Evolutionary conservation across 2,113 vertebrate species (phyloP).

Genomic region (Paramormyrops kingsleyae): DNA sequence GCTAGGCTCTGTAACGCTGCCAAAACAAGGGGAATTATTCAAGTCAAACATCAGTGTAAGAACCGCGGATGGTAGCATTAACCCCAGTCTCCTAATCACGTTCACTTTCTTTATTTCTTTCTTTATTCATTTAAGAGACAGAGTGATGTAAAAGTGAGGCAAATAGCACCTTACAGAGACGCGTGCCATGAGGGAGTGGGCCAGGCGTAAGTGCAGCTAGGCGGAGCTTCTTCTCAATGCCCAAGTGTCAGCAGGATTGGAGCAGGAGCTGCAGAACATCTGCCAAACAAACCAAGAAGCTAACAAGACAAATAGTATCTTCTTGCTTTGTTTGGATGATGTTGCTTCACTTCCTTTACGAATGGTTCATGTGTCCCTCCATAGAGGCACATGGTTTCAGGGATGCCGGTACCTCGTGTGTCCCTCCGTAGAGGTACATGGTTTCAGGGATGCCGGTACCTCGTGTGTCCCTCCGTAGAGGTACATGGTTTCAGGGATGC

Average conservation of each 20-base stretch:
- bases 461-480: not conserved
- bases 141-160: not conserved
- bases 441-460: not conserved
- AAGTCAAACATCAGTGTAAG: not conserved
- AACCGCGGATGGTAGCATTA: not conserved
- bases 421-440: too few relatives aligned
- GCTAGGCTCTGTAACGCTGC: not conserved
- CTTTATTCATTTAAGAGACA: not conserved
- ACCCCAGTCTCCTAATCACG: not conserved
- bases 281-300: not conserved
- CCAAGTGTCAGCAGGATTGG: not conserved
- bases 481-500: not conserved
- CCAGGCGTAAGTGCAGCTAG: not conserved
- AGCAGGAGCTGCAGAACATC: not conserved
- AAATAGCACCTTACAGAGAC: not conserved
- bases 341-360: not conserved
- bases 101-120: not conserved
- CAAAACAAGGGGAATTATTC: not conserved
- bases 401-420: not conserved
- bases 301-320: not conserved
- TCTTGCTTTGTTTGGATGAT: not conserved
- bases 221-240: not conserved
- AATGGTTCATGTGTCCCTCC: not conserved
- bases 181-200: not conserved
- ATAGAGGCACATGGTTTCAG: not conserved